A percentile compares a stretch with the other conserved stretches of the same genome.
These are phyloP conservation scores for Drosophila parabipectinata DNA, from an alignment of 1,140 invertebrate species.

Conservation along the genomic window DNA sequence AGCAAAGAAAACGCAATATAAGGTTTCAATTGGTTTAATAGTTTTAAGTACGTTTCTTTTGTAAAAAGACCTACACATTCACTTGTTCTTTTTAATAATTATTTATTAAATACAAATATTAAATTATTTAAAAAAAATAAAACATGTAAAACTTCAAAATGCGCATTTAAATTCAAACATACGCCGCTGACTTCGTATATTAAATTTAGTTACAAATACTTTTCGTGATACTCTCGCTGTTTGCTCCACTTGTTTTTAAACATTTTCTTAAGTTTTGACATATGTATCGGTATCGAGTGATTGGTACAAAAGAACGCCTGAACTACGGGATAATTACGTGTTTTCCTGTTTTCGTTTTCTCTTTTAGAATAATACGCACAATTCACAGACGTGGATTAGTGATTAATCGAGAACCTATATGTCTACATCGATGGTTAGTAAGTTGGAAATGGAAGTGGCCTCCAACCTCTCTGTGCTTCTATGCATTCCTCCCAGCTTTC, in stretches of 20 bases:
- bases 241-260: conserved; percentile 9
- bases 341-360: conserved; percentile 17
- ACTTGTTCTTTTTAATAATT: conserved; percentile 50
- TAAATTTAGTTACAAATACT: conserved; percentile 73
- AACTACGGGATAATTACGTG: conserved; percentile 24
- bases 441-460: conserved; percentile 9
- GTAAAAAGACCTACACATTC: conserved; percentile 76
- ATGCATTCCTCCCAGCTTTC: neutral
- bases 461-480: conserved; percentile 13
- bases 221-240: conserved; percentile 56
- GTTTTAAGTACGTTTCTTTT: conserved; percentile 76
- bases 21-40: conserved; percentile 68
- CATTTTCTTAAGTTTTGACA: conserved; percentile 6
- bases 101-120: conserved; percentile 79
- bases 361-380: conserved; percentile 69
- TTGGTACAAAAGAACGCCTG: conserved; percentile 44
- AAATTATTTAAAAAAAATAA: conserved; percentile 76
- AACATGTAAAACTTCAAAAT: conserved; percentile 78
- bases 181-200: conserved; percentile 47
- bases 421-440: conserved; percentile 32
- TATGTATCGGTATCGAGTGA: conserved; percentile 24
- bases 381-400: conserved; percentile 43
- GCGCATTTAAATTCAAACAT: conserved; percentile 68
- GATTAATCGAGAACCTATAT: conserved; percentile 28
- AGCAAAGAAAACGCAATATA: neutral